Evolutionary conservation across 2,113 vertebrate genomes (phyloP).

Genomic region (Atractosteus spatula): DNA sequence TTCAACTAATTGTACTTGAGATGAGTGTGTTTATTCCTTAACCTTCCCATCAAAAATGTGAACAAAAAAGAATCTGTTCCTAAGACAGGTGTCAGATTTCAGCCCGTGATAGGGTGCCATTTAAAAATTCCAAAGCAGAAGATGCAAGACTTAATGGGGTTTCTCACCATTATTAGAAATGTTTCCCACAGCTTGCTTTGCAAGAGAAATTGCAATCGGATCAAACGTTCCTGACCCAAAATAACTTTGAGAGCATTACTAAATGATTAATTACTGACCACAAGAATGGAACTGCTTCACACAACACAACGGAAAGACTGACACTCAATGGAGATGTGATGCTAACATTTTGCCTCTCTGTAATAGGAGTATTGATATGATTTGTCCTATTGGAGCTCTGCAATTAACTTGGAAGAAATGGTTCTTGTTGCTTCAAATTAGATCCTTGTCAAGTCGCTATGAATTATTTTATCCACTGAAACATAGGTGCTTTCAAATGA

Average conservation of each 20-base stretch:
- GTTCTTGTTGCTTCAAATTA: too few species aligned
- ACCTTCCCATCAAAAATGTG: neutral
- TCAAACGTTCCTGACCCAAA: constrained; percentile 49
- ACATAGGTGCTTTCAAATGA: too few species aligned
- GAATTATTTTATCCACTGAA: too few species aligned
- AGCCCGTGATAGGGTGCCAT: neutral
- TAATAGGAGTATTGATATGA: neutral
- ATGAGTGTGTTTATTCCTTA: constrained; percentile 2
- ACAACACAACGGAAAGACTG: neutral
- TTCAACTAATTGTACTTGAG: neutral
- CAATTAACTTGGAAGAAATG: too few species aligned
- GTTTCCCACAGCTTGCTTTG: constrained; percentile 49
- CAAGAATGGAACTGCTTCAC: constrained; percentile 8
- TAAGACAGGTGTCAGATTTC: constrained; percentile 13
- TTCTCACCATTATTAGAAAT: constrained; percentile 15
- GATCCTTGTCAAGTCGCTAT: too few species aligned
- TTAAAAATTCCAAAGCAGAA: constrained; percentile 37
- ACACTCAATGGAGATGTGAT: neutral
- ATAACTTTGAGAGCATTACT: constrained; percentile 50
- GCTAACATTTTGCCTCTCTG: neutral
- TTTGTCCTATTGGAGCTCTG: neutral
- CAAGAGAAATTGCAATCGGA: constrained; percentile 47
- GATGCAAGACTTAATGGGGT: constrained; percentile 38
- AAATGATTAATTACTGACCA: constrained; percentile 54
- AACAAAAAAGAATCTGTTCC: constrained; percentile 11